Evolutionary conservation across 2,797 vertebrate species (phyloP), one percentile per base, ranked within the genome.

Genomic region (Okamejei kenojei): DNA sequence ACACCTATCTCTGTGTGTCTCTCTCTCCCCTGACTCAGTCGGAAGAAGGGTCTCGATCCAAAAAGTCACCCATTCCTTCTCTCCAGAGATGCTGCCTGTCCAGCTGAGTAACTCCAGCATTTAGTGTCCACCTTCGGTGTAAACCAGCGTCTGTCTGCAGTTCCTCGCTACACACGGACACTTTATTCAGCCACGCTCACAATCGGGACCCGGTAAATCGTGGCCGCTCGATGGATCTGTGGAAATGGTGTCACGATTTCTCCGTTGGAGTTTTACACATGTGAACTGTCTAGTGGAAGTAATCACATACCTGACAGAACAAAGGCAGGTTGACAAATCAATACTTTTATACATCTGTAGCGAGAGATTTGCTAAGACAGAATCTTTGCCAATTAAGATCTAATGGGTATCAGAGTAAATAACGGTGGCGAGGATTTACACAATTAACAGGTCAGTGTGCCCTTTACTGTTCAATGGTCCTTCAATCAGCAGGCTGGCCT

Each of bases 331-430:
- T 19, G 1, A 19, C 15, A 19, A 9, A 19, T 88, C 68, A 35
- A 68, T 8, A 68, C 61, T 17, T 68, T 35, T 68, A 23, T 19
- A 19, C 21, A 68, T 21, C 61, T 68, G 29, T 88, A 63, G 17
- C 35, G 61, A 4, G 1, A 9, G 61, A 88, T 88, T 88, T 88
- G 63, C n/a, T 10, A 65, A 68, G n/a, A 68, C 61, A 68, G n/a
- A 32, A 68, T 84, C 61, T 84, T 10, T 84, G 26, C 17, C 58
- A 29, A 84, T 84, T 84, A 84, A 84, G 26, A 84, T 84, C 81
- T 84, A 68, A 88, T 9, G 63, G 35, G 29, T 88, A 68, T 35
- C 13, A 88, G 68, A 68, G 61, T 88, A 68, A n/a, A 19, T 88
- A 21, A 8, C 7, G 10, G 21, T 68, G 11, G 84, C 1, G 61